These are phyloP conservation scores for Junonia oenone DNA, from an alignment of 2,888 invertebrate species.

Conservation along the genomic window DNA sequence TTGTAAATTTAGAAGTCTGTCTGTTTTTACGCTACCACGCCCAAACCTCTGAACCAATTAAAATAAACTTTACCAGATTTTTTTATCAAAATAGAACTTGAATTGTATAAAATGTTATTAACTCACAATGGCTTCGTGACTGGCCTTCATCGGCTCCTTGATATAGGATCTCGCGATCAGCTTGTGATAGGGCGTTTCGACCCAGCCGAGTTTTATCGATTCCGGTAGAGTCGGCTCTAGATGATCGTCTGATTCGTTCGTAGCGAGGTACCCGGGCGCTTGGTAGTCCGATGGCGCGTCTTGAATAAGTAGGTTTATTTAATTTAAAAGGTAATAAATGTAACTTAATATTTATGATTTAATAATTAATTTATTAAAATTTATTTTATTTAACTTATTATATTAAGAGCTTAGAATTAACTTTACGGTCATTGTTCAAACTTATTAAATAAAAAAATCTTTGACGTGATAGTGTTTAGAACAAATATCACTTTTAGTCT, in stretches of 20 bases:
- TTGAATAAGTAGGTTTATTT: constrained; percentile 24
- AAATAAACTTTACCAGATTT: no score
- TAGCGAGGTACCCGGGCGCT: constrained; percentile 51
- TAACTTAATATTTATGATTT: no score
- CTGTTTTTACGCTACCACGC: no score
- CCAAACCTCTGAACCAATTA: no score
- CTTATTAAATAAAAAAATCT: no score
- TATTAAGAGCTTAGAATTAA: neutral
- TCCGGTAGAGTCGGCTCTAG: constrained; percentile 34
- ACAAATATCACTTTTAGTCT: no score
- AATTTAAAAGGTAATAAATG: no score
- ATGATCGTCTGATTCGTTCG: constrained; percentile 39
- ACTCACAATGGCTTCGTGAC: constrained; percentile 51
- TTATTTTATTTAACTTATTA: neutral
- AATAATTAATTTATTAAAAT: neutral
- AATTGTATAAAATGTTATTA: neutral
- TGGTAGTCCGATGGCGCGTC: constrained; percentile 62
- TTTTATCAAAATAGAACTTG: no score
- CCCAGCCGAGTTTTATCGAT: constrained; percentile 40
- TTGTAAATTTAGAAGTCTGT: no score
- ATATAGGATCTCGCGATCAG: constrained; percentile 39
- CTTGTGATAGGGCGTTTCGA: constrained; percentile 52
- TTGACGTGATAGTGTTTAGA: no score
- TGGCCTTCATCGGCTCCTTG: constrained; percentile 36
- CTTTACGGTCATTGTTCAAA: no score